Conservation (phyloP, 2,888 invertebrate genomes). For the Drosophila tripunctata region DNA sequence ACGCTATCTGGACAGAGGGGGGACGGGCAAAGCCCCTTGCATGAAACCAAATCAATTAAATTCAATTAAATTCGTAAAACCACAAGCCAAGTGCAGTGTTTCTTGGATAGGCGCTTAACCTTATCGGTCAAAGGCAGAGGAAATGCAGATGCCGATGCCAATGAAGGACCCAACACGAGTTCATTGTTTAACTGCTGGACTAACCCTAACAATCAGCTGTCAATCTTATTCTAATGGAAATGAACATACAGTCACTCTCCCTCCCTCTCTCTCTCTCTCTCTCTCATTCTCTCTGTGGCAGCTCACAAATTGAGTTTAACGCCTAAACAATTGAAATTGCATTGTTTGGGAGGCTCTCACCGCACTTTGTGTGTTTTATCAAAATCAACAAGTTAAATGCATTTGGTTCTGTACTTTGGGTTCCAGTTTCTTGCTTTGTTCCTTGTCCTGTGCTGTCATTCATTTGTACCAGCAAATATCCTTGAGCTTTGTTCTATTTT, state of each 20-base stretch:
- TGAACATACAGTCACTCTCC: conserved; percentile 34
- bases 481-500: conserved; percentile 44
- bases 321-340: conserved; percentile 67
- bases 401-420: conserved; percentile 21
- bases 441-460: conserved; percentile 27
- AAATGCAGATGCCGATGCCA: conserved; percentile 22
- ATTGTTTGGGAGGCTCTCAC: conserved; percentile 5
- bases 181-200: conserved; percentile 41
- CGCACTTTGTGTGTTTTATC: not conserved
- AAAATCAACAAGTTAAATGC: conserved; percentile 73
- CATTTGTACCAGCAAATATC: conserved; percentile 17
- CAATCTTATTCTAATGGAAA: conserved; percentile 73
- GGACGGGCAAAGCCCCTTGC: conserved; percentile 8
- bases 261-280: not conserved
- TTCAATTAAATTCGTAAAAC: conserved; percentile 73
- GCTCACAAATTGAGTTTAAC: conserved; percentile 72
- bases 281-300: conserved; percentile 3
- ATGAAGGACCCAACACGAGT: conserved; percentile 13
- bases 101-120: conserved; percentile 46
- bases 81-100: conserved; percentile 70
- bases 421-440: not conserved
- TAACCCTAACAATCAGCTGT: conserved; percentile 52
- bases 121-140: conserved; percentile 47
- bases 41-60: conserved; percentile 72
- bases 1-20: not conserved